phyloP scores from a whole-genome alignment of 1,140 invertebrate species.

The Babylonia areolata region DNA sequence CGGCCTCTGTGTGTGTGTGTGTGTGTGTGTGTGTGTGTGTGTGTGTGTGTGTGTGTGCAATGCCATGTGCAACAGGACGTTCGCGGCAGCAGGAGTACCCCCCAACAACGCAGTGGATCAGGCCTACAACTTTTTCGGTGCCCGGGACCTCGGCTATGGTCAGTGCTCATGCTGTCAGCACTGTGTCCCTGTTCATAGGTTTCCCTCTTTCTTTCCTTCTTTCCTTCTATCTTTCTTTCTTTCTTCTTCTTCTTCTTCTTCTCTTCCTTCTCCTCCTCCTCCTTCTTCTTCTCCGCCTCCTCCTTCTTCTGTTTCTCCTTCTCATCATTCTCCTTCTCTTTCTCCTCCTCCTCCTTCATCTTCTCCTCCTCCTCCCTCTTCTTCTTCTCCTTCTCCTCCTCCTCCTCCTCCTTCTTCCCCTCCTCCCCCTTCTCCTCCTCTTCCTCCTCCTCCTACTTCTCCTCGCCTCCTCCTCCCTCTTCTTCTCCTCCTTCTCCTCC shows the following conservation, averaged over 20 bases:
- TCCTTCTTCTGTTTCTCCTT: too few relatives aligned
- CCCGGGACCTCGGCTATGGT: background rate
- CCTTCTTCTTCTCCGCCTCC: background rate
- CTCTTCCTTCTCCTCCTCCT: background rate
- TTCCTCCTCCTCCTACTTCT: too few relatives aligned
- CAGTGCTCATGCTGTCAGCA: too few relatives aligned
- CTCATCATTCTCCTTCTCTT: too few relatives aligned
- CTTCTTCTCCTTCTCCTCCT: background rate
- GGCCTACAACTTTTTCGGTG: constrained; percentile 13
- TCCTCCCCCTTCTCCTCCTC: background rate
- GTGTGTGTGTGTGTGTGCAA: background rate
- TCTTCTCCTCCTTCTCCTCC: too few relatives aligned
- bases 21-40: background rate
- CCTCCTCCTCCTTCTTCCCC: background rate
- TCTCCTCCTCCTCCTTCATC: too few relatives aligned
- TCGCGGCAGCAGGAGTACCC: background rate
- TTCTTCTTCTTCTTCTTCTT: background rate
- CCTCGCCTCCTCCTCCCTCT: too few relatives aligned
- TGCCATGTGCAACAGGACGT: background rate
- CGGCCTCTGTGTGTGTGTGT: background rate
- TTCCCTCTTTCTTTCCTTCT: background rate
- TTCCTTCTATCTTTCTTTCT: background rate
- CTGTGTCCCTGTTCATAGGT: too few relatives aligned
- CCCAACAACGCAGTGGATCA: background rate
- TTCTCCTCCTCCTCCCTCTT: background rate